Conservation (phyloP, 2,888 invertebrate genomes). For the Linnaemya vulpina region DNA sequence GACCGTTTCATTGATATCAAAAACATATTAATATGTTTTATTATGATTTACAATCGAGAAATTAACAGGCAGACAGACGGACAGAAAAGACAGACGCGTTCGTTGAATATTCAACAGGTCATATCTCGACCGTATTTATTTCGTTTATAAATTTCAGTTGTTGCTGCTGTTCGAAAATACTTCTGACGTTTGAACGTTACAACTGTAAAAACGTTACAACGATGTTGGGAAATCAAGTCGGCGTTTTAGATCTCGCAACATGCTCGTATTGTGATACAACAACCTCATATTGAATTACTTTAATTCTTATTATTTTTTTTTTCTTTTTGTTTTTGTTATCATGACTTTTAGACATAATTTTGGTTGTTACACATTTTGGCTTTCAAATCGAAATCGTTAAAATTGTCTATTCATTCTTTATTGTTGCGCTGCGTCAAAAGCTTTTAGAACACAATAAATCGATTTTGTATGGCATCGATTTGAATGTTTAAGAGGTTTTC, state of each 20-base stretch:
- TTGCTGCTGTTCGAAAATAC: not conserved
- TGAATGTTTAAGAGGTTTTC: not conserved
- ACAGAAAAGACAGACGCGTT: too few relatives aligned
- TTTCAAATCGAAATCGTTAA: conserved; percentile 23
- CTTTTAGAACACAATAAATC: conserved; percentile 7
- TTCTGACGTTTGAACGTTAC: conserved; percentile 25
- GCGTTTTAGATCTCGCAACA: conserved; percentile 26
- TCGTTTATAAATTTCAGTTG: not conserved
- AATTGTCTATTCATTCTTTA: conserved; percentile 1
- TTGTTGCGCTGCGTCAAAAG: not conserved
- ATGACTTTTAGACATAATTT: conserved; percentile 10
- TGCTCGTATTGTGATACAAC: not conserved
- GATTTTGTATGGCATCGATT: not conserved
- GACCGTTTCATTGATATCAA: too few relatives aligned
- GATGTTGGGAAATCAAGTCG: conserved; percentile 30
- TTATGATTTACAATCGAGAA: too few relatives aligned
- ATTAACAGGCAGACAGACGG: too few relatives aligned
- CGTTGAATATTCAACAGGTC: too few relatives aligned
- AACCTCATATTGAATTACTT: conserved; percentile 41
- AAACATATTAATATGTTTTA: too few relatives aligned
- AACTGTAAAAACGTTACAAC: not conserved
- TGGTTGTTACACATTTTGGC: conserved; percentile 18
- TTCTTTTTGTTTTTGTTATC: not conserved
- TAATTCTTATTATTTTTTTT: too few relatives aligned
- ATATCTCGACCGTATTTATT: not conserved